Evolutionary conservation across 2,888 invertebrate species (phyloP).

Genomic region (Drosophila merina): DNA sequence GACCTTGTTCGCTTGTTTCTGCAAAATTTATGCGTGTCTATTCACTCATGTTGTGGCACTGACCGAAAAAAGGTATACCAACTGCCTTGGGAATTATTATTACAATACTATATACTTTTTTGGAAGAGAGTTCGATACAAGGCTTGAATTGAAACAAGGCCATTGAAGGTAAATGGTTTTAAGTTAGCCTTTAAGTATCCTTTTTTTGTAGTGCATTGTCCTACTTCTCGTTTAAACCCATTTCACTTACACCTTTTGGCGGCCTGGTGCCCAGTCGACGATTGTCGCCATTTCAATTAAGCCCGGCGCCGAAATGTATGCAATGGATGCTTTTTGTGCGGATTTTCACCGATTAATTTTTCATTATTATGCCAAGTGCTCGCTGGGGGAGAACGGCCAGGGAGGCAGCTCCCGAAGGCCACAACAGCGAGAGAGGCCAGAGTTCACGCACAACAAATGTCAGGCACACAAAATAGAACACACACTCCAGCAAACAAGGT

Average conservation of each 20-base stretch:
- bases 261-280: slow-evolving; percentile 20
- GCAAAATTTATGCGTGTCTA: slow-evolving; percentile 67
- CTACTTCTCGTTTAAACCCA: neutral
- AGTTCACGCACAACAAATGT: slow-evolving; percentile 35
- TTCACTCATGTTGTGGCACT: slow-evolving; percentile 31
- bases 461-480: slow-evolving; percentile 25
- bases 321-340: slow-evolving; percentile 44
- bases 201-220: neutral
- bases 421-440: neutral
- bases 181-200: neutral
- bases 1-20: slow-evolving; percentile 42
- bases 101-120: no score
- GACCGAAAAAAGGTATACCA: neutral
- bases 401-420: slow-evolving; percentile 11
- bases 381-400: slow-evolving; percentile 11
- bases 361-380: slow-evolving; percentile 58
- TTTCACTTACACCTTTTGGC: slow-evolving; percentile 7
- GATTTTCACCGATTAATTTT: slow-evolving; percentile 59
- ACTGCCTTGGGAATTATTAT: no score
- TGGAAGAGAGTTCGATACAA: neutral
- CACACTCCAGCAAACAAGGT: slow-evolving; percentile 9
- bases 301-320: slow-evolving; percentile 61
- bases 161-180: neutral
- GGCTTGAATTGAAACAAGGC: neutral
- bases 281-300: slow-evolving; percentile 65